Evolutionary conservation across 2,888 invertebrate genomes (phyloP).

Genomic region (Ernsta delagoae): DNA sequence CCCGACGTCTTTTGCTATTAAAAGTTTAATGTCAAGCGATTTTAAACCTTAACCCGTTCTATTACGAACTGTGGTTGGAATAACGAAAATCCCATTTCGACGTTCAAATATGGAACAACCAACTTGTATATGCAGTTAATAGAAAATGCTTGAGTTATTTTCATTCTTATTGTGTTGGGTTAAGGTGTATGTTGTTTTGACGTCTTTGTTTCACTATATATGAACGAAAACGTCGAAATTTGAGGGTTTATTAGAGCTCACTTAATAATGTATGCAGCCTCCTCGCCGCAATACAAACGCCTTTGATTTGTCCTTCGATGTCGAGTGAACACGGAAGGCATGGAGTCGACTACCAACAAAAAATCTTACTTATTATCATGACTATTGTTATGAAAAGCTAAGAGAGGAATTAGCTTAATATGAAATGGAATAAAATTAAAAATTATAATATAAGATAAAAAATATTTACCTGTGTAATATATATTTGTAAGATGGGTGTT

Average conservation of each 20-base stretch:
- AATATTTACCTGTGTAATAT: too few species aligned
- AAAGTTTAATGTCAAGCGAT: slow-evolving; percentile 17
- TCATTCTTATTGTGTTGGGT: slow-evolving; percentile 28
- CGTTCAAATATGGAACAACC: slow-evolving; percentile 27
- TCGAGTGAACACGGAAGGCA: slow-evolving; percentile 42
- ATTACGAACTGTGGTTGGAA: slow-evolving; percentile 15
- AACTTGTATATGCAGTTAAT: slow-evolving; percentile 10
- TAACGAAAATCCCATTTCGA: slow-evolving; percentile 21
- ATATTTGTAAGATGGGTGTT: too few species aligned
- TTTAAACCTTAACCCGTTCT: slow-evolving; percentile 16
- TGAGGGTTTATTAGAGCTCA: slow-evolving; percentile 56
- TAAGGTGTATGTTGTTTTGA: slow-evolving; percentile 20
- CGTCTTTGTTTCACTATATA: slow-evolving; percentile 40
- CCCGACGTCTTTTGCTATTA: slow-evolving; percentile 29
- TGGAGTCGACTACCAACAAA: slow-evolving; percentile 21
- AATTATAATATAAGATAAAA: too few species aligned
- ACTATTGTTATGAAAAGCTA: too few species aligned
- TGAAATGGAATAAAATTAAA: too few species aligned
- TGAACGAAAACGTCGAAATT: slow-evolving; percentile 43
- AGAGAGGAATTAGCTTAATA: too few species aligned
- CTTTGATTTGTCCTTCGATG: slow-evolving; percentile 62
- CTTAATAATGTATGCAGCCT: slow-evolving; percentile 68
- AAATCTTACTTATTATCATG: background rate
- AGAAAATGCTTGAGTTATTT: background rate
- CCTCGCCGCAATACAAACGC: slow-evolving; percentile 60